phyloP scores from a whole-genome alignment of 2,888 invertebrate genomes.

The Drosophila bunnanda region DNA sequence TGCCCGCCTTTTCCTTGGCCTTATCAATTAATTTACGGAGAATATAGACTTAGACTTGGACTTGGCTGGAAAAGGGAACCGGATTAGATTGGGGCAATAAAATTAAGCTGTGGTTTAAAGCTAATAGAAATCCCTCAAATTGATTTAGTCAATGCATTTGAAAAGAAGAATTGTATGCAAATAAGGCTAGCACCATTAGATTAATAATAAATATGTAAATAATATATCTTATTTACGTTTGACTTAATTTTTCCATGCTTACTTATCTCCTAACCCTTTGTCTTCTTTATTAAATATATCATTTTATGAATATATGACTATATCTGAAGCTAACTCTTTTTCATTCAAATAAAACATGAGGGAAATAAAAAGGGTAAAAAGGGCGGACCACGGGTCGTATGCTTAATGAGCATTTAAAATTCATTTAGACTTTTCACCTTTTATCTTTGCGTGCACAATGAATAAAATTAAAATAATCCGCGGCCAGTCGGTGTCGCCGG shows the following conservation, averaged over 20 bases:
- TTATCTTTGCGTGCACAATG: conserved; percentile 75
- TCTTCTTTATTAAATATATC: background rate
- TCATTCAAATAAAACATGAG: conserved; percentile 9
- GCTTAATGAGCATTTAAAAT: conserved; percentile 68
- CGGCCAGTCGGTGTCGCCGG: conserved; percentile 43
- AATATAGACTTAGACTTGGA: background rate
- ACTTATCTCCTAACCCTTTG: background rate
- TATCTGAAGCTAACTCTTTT: conserved; percentile 19
- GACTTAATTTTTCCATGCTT: background rate
- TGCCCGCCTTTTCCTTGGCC: conserved; percentile 7
- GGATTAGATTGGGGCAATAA: conserved; percentile 4
- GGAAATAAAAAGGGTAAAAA: background rate
- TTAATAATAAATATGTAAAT: background rate
- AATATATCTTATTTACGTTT: background rate
- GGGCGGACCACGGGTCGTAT: conserved; percentile 28
- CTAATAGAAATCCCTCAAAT: background rate
- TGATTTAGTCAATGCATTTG: background rate
- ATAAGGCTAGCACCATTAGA: background rate
- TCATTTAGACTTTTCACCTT: conserved; percentile 76
- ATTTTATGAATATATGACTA: conserved; percentile 16
- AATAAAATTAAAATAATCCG: conserved; percentile 77
- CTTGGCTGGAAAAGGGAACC: background rate
- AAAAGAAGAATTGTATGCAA: background rate
- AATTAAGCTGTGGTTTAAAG: conserved; percentile 11
- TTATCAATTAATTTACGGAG: conserved; percentile 39